Evolutionary conservation across 2,888 invertebrate species (phyloP).

Genomic region (Bimastos eiseni): DNA sequence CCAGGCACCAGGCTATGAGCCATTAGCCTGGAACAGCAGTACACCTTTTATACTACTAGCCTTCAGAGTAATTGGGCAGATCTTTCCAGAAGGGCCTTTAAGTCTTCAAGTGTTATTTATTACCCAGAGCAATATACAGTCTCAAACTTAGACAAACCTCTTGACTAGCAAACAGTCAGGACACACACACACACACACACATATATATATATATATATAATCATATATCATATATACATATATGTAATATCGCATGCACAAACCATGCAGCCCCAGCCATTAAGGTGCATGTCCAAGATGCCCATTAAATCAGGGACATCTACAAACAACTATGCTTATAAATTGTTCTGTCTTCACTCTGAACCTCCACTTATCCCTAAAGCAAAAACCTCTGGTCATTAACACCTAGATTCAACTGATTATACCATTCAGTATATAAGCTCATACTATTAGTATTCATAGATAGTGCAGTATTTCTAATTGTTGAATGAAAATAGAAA

Average conservation of each 20-base stretch:
- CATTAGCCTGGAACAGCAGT: not conserved
- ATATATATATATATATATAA: too few relatives aligned
- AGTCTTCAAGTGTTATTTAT: slow-evolving; percentile 6
- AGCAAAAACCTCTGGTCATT: not conserved
- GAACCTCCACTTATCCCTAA: not conserved
- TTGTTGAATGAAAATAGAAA: not conserved
- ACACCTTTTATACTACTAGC: not conserved
- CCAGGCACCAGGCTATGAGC: not conserved
- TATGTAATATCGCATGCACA: not conserved
- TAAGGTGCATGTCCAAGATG: not conserved
- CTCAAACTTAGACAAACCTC: not conserved
- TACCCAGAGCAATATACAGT: not conserved
- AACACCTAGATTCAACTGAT: not conserved
- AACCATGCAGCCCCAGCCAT: not conserved
- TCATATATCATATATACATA: not conserved
- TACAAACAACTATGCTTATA: not conserved
- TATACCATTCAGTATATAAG: not conserved
- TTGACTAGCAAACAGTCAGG: not conserved
- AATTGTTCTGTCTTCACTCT: not conserved
- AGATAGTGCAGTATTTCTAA: slow-evolving; percentile 13
- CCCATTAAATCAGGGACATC: not conserved
- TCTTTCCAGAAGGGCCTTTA: slow-evolving; percentile 5
- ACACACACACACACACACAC: too few relatives aligned
- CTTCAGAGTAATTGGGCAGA: not conserved
- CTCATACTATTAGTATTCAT: not conserved